These are phyloP conservation scores for Octopus sinensis DNA, from an alignment of 1,140 invertebrate species.

Conservation along the genomic window DNA sequence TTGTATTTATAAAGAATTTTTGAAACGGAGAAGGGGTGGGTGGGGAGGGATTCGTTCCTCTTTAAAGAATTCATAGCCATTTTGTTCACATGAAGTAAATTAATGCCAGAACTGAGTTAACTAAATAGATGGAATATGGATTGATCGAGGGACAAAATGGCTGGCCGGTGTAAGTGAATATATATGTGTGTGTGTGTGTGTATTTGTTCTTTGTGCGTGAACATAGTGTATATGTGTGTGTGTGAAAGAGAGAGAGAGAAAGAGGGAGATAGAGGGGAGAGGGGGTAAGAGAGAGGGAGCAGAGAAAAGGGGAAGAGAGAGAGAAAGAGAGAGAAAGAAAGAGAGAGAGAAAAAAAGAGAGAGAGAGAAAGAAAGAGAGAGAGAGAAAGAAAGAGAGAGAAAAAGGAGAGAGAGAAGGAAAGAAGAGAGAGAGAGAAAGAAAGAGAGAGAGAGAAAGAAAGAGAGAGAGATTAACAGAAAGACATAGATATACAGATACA, in stretches of 20 bases:
- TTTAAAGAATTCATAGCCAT: too few species aligned
- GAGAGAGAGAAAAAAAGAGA: neutral
- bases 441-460: conserved; percentile 14
- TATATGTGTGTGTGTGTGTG: neutral
- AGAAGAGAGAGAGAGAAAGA: conserved; percentile 6
- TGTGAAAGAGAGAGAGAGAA: neutral
- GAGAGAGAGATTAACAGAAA: conserved; percentile 14
- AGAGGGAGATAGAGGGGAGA: neutral
- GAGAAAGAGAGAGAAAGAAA: neutral
- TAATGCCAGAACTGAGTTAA: too few species aligned
- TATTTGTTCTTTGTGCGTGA: too few species aligned
- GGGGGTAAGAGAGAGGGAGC: too few species aligned
- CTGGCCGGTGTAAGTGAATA: too few species aligned
- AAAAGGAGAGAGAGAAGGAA: neutral
- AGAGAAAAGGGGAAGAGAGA: neutral
- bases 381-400: conserved; percentile 10
- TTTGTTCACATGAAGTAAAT: too few species aligned
- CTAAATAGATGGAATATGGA: too few species aligned
- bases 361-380: neutral
- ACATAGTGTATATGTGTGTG: neutral
- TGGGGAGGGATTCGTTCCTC: too few species aligned
- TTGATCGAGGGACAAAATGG: too few species aligned
- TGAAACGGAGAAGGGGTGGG: too few species aligned
- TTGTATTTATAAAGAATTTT: too few species aligned
- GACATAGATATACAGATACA: neutral